A percentile compares a stretch with the other conserved stretches of the same genome.
Conservation (phyloP, 1,140 invertebrate genomes). For the Zaprionus vittiger region DNA sequence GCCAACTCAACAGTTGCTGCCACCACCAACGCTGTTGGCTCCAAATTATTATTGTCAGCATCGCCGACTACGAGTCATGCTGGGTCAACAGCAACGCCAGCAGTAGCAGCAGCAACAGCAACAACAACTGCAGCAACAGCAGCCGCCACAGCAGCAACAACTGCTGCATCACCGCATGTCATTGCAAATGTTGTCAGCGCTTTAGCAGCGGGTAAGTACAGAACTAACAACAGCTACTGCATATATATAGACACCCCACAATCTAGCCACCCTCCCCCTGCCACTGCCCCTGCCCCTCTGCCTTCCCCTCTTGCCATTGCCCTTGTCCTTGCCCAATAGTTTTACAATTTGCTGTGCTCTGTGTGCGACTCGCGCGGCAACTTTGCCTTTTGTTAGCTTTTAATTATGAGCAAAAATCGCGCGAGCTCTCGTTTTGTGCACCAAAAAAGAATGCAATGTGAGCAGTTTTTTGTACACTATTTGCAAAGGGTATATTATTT, state of each 20-base stretch:
- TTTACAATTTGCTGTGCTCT: conserved; percentile 15
- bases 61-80: conserved; percentile 36
- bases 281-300: not conserved
- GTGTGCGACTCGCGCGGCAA: conserved; percentile 25
- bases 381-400: conserved; percentile 78
- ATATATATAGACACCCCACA: conserved; percentile 1
- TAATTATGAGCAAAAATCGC: conserved; percentile 73
- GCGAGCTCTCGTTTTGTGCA: conserved; percentile 18
- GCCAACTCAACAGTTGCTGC: conserved; percentile 35
- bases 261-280: conserved; percentile 8
- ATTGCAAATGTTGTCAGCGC: conserved; percentile 65
- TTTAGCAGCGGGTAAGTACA: conserved; percentile 71
- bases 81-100: conserved; percentile 49
- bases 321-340: conserved; percentile 12
- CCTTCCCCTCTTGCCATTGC: not conserved
- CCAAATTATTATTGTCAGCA: conserved; percentile 72
- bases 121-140: conserved; percentile 28
- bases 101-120: conserved; percentile 28
- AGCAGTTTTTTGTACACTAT: conserved; percentile 57
- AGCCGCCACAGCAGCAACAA: conserved; percentile 18
- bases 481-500: conserved; percentile 16
- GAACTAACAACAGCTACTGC: conserved; percentile 39
- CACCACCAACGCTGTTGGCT: conserved; percentile 28
- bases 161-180: conserved; percentile 64
- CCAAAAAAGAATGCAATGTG: conserved; percentile 54